phyloP scores from a whole-genome alignment of 2,888 invertebrate species.

The Clusia tigrina region DNA sequence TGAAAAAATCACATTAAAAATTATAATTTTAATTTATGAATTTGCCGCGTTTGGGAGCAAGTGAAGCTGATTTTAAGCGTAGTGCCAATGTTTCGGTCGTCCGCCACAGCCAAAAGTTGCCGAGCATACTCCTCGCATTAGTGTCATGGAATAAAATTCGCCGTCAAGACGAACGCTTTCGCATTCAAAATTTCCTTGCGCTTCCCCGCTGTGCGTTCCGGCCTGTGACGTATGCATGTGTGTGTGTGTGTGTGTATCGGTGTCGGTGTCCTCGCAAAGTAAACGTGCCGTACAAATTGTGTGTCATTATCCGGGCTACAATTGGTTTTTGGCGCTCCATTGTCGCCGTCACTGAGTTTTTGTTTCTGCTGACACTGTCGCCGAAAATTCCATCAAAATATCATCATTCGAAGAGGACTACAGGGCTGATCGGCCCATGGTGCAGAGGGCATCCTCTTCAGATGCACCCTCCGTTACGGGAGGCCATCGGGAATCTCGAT shows the following conservation, averaged over 20 bases:
- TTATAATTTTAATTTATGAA: too few species aligned
- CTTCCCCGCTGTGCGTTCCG: slow-evolving; percentile 22
- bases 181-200: neutral
- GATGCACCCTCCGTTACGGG: slow-evolving; percentile 64
- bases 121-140: neutral
- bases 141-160: neutral
- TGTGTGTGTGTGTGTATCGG: slow-evolving; percentile 12
- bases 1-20: neutral
- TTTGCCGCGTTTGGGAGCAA: neutral
- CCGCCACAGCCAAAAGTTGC: neutral
- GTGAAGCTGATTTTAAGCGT: neutral
- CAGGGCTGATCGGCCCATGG: slow-evolving; percentile 66
- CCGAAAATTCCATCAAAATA: slow-evolving; percentile 59
- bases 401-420: slow-evolving; percentile 65
- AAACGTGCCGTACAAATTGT: neutral
- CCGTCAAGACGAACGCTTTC: neutral
- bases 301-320: neutral
- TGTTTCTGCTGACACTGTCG: slow-evolving; percentile 46
- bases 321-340: slow-evolving; percentile 15
- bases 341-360: slow-evolving; percentile 11
- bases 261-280: slow-evolving; percentile 13
- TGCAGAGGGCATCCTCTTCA: slow-evolving; percentile 65
- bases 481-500: slow-evolving; percentile 64
- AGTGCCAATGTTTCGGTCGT: neutral
- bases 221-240: slow-evolving; percentile 12